Evolutionary conservation across 2,113 vertebrate genomes (phyloP).

Genomic region (Electrona antarctica): DNA sequence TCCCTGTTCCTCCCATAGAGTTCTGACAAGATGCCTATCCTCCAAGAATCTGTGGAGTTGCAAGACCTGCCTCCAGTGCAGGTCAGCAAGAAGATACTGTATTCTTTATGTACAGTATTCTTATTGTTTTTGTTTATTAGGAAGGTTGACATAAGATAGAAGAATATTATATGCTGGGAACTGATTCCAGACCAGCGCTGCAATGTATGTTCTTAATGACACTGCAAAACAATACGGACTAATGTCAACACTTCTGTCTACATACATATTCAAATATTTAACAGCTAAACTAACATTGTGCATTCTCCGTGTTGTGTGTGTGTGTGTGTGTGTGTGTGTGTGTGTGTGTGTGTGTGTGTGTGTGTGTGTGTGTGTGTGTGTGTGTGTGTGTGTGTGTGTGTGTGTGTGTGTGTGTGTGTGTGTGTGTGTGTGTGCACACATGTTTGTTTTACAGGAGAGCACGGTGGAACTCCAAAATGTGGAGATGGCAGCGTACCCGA

Average conservation of each 20-base stretch:
- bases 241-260: no score
- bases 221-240: no score
- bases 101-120: no score
- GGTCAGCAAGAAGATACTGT: constrained; percentile 29
- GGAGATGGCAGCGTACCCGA: constrained; percentile 67
- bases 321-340: neutral
- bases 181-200: no score
- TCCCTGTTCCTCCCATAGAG: constrained; percentile 28
- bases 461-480: constrained; percentile 58
- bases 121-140: no score
- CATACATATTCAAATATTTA: no score
- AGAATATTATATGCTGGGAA: no score
- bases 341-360: neutral
- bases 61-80: constrained; percentile 46
- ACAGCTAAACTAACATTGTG: no score
- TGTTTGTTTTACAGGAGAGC: constrained; percentile 58
- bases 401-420: neutral
- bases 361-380: neutral
- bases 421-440: neutral
- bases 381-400: neutral
- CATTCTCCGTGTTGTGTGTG: no score
- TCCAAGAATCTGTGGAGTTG: constrained; percentile 66
- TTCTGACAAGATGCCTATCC: constrained; percentile 36
- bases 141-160: no score
- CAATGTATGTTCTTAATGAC: no score